phyloP scores from a whole-genome alignment of 2,797 vertebrate species.

The Prunella strophiata region DNA sequence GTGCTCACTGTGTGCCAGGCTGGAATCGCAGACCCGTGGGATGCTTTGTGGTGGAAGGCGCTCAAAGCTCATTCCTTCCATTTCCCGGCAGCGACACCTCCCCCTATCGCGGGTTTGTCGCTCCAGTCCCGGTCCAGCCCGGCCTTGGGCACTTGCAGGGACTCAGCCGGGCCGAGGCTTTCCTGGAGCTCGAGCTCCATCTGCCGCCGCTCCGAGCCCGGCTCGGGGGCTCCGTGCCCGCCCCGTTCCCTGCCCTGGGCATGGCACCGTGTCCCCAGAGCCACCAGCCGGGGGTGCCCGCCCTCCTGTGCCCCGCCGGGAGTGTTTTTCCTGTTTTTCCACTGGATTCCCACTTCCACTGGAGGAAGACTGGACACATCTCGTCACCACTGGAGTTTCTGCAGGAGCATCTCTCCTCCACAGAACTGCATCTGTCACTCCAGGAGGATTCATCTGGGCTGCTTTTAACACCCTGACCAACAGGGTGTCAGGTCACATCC shows the following conservation, averaged over 20 bases:
- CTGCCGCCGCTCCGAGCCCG: not conserved
- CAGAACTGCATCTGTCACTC: no score
- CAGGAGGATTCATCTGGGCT: no score
- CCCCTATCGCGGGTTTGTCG: accelerated
- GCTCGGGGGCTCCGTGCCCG: not conserved
- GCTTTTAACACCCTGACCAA: no score
- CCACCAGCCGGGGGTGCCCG: not conserved
- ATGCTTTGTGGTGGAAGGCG: not conserved
- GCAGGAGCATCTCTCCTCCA: no score
- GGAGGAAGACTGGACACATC: no score
- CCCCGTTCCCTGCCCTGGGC: not conserved
- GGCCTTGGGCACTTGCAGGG: not conserved
- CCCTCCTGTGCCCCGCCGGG: not conserved
- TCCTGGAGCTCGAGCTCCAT: slow-evolving; percentile 45
- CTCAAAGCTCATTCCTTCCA: accelerated
- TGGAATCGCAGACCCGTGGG: accelerated
- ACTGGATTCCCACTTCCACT: no score
- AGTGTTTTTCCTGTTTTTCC: no score
- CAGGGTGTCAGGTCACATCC: no score
- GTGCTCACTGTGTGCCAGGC: accelerated
- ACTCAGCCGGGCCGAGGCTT: not conserved
- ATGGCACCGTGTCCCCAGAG: not conserved
- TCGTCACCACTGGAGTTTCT: no score
- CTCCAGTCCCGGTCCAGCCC: not conserved
- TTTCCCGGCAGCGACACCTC: not conserved